Percentiles rank a stretch among this genome's conserved stretches.
phyloP scores from a whole-genome alignment of 1,140 invertebrate genomes.

The Parapsyche elsis region DNA sequence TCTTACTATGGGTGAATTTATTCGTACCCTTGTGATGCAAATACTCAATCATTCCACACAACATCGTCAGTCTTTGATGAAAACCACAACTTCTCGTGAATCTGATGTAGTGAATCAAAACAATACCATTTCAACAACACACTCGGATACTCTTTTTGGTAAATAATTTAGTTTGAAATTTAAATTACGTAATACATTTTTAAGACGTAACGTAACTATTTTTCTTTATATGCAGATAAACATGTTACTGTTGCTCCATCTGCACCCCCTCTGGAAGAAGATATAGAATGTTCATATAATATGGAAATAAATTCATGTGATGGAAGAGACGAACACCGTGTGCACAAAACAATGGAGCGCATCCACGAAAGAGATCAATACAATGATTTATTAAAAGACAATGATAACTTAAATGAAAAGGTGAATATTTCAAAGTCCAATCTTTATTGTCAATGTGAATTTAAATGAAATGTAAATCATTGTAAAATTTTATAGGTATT shows the following conservation, averaged over 20 bases:
- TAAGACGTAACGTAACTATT: slow-evolving; percentile 16
- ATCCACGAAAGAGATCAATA: slow-evolving; percentile 61
- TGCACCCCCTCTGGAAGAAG: slow-evolving; percentile 48
- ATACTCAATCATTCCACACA: slow-evolving; percentile 73
- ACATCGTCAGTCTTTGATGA: slow-evolving; percentile 42
- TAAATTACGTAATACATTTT: neutral
- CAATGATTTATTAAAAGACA: slow-evolving; percentile 58
- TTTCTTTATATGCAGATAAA: slow-evolving; percentile 22
- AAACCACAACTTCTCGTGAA: neutral
- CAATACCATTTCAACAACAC: neutral
- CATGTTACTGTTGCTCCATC: slow-evolving; percentile 32
- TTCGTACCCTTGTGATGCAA: slow-evolving; percentile 85
- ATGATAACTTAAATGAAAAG: slow-evolving; percentile 27
- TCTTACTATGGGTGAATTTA: slow-evolving; percentile 84
- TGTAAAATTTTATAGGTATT: neutral
- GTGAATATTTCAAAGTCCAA: neutral
- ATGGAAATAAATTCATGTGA: slow-evolving; percentile 14
- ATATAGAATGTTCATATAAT: neutral
- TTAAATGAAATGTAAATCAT: neutral
- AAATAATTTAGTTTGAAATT: neutral
- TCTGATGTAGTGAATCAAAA: slow-evolving; percentile 7
- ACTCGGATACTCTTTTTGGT: neutral
- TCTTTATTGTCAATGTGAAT: neutral
- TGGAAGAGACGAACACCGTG: neutral
- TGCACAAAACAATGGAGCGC: slow-evolving; percentile 59